phyloP scores from a whole-genome alignment of 2,888 invertebrate species.

The Eupithecia abbreviata region DNA sequence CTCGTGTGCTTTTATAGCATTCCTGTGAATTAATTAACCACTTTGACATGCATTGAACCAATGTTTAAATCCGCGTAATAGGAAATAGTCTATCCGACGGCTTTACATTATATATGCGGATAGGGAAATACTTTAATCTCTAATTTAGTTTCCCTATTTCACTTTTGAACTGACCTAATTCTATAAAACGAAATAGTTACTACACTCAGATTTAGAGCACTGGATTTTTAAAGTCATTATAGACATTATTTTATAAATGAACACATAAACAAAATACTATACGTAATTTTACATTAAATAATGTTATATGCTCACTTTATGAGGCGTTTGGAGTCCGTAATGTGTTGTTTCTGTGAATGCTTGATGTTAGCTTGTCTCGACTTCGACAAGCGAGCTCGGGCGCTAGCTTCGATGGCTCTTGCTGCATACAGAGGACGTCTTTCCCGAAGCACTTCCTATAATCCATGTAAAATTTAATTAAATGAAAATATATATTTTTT shows the following conservation, averaged over 20 bases:
- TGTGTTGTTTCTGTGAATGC: slow-evolving; percentile 66
- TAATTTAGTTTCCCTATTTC: too few relatives aligned
- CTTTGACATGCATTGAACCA: background rate
- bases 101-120: background rate
- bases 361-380: slow-evolving; percentile 65
- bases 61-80: background rate
- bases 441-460: slow-evolving; percentile 69
- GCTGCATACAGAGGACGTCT: slow-evolving; percentile 74
- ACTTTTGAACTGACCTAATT: too few relatives aligned
- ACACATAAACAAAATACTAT: too few relatives aligned
- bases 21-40: slow-evolving; percentile 13
- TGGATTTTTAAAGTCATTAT: too few relatives aligned
- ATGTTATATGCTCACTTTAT: slow-evolving; percentile 51
- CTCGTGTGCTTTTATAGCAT: slow-evolving; percentile 51
- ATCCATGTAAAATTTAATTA: background rate
- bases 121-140: background rate
- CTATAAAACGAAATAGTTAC: too few relatives aligned
- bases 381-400: slow-evolving; percentile 62
- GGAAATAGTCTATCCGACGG: background rate
- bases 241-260: too few relatives aligned
- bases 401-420: slow-evolving; percentile 62
- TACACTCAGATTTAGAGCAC: too few relatives aligned
- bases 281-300: too few relatives aligned
- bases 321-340: slow-evolving; percentile 67
- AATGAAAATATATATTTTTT: too few relatives aligned